Percentiles rank a stretch among this genome's conserved stretches.
phyloP scores from a whole-genome alignment of 2,888 invertebrate genomes.

The Drosophila robusta region DNA sequence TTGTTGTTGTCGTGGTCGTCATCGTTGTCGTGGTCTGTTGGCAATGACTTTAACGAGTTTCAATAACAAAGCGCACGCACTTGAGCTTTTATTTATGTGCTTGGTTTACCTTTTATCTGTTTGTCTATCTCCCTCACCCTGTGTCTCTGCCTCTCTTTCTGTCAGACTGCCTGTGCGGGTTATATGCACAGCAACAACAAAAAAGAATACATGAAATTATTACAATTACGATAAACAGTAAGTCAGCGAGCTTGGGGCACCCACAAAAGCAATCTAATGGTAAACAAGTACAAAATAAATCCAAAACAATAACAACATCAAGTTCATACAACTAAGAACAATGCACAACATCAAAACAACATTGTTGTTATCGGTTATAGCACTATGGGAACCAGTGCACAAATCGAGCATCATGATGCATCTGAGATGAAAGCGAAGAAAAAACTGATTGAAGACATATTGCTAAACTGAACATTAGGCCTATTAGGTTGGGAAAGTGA shows the following conservation, averaged over 20 bases:
- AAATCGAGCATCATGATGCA: slow-evolving; percentile 46
- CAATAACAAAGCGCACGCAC: slow-evolving; percentile 80
- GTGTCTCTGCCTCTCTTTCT: slow-evolving; percentile 6
- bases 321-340: slow-evolving; percentile 17
- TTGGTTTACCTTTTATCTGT: slow-evolving; percentile 52
- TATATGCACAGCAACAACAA: slow-evolving; percentile 26
- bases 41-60: slow-evolving; percentile 76
- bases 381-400: slow-evolving; percentile 54
- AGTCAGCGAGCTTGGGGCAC: slow-evolving; percentile 29
- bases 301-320: slow-evolving; percentile 16
- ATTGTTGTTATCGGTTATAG: slow-evolving; percentile 2
- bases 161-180: slow-evolving; percentile 5
- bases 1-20: slow-evolving; percentile 46
- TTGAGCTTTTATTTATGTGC: slow-evolving; percentile 74
- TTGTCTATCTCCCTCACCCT: slow-evolving; percentile 10
- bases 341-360: slow-evolving; percentile 10
- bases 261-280: slow-evolving; percentile 56
- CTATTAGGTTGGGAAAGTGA: slow-evolving; percentile 38
- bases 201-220: slow-evolving; percentile 64
- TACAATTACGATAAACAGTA: slow-evolving; percentile 75
- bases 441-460: slow-evolving; percentile 24
- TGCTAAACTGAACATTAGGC: slow-evolving; percentile 7
- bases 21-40: slow-evolving; percentile 46
- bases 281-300: slow-evolving; percentile 49
- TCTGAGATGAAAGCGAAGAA: slow-evolving; percentile 48